Evolutionary conservation across 2,888 invertebrate species (phyloP), one percentile per base, ranked within the genome.

Genomic region (Eulithis prunata): DNA sequence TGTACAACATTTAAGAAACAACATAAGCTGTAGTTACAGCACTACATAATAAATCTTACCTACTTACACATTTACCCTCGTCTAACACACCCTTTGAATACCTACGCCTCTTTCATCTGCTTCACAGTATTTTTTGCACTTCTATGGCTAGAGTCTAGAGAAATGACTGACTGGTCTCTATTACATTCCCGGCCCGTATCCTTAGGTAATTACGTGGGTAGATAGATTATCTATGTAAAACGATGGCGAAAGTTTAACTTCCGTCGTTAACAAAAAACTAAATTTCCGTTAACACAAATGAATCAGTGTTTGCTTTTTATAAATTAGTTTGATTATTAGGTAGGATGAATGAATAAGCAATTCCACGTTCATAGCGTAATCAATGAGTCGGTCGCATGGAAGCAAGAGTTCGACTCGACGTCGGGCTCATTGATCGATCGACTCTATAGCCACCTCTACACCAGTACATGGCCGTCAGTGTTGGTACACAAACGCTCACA

Each of bases 381-480:
- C 91, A 93, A 93, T 93, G 92, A 91, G 88, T 91, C 88, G 91
- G 88, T 91, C 89, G 91, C 90, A 92, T 90, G 91, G 91, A 91
- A 87, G 88, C 89, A 87, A 87, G 83, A 87, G 88, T 83, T 83
- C 77, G 87, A 86, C 82, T 80, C 84, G 88, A 89, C 88, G 90
- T 89, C 87, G 90, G 87, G 90, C 92, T 90, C 93, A 93, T 93
- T 93, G 93, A 92, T 92, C 91, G 93, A 92, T 91, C 90, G 91
- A 81, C 85, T 87, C 87, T 85, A 87, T 88, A 86, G 54, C 53
- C 38, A 41, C 83, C 79, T 49, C 49, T 21, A 49, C 82, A 84
- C 83, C 72, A 84, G 79, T 78, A 89, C 89, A 86, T 74, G 77
- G 80, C 80, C 78, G 68, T 73, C 74, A 67, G 70, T 75, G 78